Evolutionary conservation across 2,888 invertebrate genomes (phyloP), one percentile per base, ranked within the genome.

Genomic region (Cheilosia vulpina): DNA sequence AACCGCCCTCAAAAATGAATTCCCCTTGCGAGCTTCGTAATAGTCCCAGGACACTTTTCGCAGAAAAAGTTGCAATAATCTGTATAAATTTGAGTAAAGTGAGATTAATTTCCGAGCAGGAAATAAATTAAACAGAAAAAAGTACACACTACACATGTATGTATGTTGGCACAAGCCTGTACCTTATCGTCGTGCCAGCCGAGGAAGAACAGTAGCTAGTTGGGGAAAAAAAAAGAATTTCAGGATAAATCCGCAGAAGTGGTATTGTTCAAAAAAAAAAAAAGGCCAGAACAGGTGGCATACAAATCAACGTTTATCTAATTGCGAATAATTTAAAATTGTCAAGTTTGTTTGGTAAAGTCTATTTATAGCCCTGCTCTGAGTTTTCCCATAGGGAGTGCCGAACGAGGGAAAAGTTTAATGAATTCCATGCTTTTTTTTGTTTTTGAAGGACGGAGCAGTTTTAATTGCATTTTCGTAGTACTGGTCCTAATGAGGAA

Each of bases 51-150:
- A 31, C 41, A 52, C 31, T 31, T 31, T 31, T 60, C 24, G 53
- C 27, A 17, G 27, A 4, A 31, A 19, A 47, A 45, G 31, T 24
- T 60, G 19, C 17, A 62, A 75, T 57, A 62, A 73, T 63, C 31
- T 63, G 69, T 68, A 81, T 81, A 69, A 75, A 75, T 75, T 80
- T 21, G 17, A 19, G 5, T 19, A 57, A 75, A 81, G 68, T 75
- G 75, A 81, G 68, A 81, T 75, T 62, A 75, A 81, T 69, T 63
- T 66, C 58, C 66, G 31, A 7, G n/a, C 45, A 31, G 66, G 58
- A 47, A 66, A 57, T 63, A 53, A 43, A 43, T 50, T 50, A 27
- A 62, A 60, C 50, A 43, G 7, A 27, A 62, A 41, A 41, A 41
- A 11, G 6, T 9, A 21, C 11, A 38, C 45, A 53, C 34, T 41